Evolutionary conservation across 2,888 invertebrate genomes (phyloP).

Genomic region (Dasysyrphus tricinctus): DNA sequence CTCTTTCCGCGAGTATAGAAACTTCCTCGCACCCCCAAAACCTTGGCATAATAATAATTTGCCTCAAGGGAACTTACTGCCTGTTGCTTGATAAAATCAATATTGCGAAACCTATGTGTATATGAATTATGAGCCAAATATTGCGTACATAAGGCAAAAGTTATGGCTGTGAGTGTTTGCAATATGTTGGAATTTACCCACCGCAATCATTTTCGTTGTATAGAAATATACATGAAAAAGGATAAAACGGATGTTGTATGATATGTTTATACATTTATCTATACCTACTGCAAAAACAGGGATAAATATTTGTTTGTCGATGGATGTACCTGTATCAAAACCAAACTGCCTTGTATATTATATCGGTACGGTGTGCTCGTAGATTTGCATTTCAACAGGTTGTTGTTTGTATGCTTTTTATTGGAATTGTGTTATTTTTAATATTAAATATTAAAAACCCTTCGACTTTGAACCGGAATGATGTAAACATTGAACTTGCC

Average conservation of each 20-base stretch:
- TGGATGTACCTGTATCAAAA: constrained; percentile 16
- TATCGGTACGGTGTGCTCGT: background rate
- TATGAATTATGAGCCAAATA: constrained; percentile 20
- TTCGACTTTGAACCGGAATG: background rate
- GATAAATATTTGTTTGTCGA: constrained; percentile 56
- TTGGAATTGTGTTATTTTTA: background rate
- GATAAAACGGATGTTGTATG: background rate
- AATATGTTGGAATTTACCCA: constrained; percentile 24
- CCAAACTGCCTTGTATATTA: constrained; percentile 33
- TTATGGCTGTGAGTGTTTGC: background rate
- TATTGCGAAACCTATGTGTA: background rate
- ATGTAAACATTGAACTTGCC: background rate
- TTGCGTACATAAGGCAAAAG: constrained; percentile 4
- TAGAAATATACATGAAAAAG: background rate
- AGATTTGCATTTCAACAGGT: constrained; percentile 35
- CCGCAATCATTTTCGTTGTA: constrained; percentile 23
- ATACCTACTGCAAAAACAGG: constrained; percentile 32
- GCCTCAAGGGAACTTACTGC: constrained; percentile 1
- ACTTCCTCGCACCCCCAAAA: background rate
- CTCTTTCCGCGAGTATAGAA: background rate
- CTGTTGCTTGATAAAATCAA: constrained; percentile 33
- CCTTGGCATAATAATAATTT: constrained; percentile 10
- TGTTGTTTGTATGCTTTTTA: background rate
- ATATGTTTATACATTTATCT: background rate
- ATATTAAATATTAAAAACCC: background rate